These are phyloP conservation scores for Urocitellus parryii DNA, from an alignment of 2,113 vertebrate genomes.

Conservation along the genomic window DNA sequence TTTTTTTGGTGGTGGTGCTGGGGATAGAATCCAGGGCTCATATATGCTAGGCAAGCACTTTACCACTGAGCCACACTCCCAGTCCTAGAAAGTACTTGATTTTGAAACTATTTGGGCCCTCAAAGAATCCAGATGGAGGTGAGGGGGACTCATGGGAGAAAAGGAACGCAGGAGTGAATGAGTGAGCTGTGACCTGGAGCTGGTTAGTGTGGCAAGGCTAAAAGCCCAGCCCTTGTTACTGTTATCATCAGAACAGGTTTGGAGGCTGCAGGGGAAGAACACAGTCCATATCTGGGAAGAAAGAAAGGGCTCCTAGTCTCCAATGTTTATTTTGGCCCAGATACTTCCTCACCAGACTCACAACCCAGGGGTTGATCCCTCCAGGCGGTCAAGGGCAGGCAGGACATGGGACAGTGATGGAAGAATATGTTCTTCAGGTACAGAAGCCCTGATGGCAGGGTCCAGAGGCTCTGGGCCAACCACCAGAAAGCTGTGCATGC, in stretches of 20 bases:
- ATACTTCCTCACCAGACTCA: slow-evolving; percentile 27
- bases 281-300: background rate
- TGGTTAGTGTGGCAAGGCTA: background rate
- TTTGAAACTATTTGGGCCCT: background rate
- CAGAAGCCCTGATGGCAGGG: background rate
- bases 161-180: background rate
- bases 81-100: background rate
- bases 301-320: background rate
- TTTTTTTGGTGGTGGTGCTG: background rate
- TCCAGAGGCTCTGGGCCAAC: background rate
- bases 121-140: background rate
- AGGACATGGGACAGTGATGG: slow-evolving; percentile 83
- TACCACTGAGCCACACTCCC: background rate
- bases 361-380: background rate
- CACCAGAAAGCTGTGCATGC: slow-evolving; percentile 93
- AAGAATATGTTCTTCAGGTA: slow-evolving; percentile 85
- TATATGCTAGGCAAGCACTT: background rate
- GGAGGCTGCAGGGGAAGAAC: background rate
- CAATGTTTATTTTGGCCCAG: background rate
- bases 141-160: background rate
- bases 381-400: slow-evolving; percentile 75
- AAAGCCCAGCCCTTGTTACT: background rate
- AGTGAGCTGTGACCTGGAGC: too few relatives aligned
- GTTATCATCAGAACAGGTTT: background rate
- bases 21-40: background rate